A percentile compares a stretch with the other conserved stretches of the same genome.
Conservation (phyloP, 2,888 invertebrate species). For the Sarcophaga carnaria region DNA sequence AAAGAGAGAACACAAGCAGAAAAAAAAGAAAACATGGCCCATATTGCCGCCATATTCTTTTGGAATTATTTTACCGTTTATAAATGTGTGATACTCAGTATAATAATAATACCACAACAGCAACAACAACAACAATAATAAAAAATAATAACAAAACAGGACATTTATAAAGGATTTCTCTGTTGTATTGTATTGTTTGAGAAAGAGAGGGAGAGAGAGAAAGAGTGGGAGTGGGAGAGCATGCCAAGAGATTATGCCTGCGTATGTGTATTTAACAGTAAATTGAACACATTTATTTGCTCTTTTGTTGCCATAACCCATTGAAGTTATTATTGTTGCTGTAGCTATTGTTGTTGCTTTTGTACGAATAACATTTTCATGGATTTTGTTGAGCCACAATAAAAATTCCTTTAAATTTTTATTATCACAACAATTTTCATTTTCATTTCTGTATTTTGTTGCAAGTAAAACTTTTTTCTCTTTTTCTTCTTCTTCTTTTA, state of each 20-base stretch:
- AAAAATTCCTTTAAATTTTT: slow-evolving; percentile 65
- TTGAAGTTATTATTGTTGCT: slow-evolving; percentile 11
- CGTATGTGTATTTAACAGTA: slow-evolving; percentile 52
- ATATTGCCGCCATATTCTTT: slow-evolving; percentile 11
- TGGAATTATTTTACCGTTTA: slow-evolving; percentile 43
- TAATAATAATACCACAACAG: not conserved
- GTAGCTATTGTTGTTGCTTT: slow-evolving; percentile 5
- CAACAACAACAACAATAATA: slow-evolving; percentile 10
- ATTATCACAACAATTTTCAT: slow-evolving; percentile 44
- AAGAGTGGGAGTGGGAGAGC: too few species aligned
- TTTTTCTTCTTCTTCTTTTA: slow-evolving; percentile 10
- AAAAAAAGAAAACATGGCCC: slow-evolving; percentile 8
- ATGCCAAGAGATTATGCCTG: not conserved
- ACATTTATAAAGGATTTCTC: slow-evolving; percentile 57
- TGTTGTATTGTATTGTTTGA: not conserved
- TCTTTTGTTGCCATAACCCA: not conserved
- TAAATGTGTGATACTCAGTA: not conserved
- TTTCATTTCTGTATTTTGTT: slow-evolving; percentile 9
- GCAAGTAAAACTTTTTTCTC: slow-evolving; percentile 15
- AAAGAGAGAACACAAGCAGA: too few species aligned
- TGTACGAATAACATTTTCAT: slow-evolving; percentile 48
- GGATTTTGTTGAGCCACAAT: slow-evolving; percentile 41
- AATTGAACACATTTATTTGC: slow-evolving; percentile 64
- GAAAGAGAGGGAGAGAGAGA: not conserved
- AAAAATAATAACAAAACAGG: slow-evolving; percentile 26